A percentile compares a stretch with the other conserved stretches of the same genome.
phyloP scores from a whole-genome alignment of 2,797 vertebrate species.

The Kryptopterus vitreolus region DNA sequence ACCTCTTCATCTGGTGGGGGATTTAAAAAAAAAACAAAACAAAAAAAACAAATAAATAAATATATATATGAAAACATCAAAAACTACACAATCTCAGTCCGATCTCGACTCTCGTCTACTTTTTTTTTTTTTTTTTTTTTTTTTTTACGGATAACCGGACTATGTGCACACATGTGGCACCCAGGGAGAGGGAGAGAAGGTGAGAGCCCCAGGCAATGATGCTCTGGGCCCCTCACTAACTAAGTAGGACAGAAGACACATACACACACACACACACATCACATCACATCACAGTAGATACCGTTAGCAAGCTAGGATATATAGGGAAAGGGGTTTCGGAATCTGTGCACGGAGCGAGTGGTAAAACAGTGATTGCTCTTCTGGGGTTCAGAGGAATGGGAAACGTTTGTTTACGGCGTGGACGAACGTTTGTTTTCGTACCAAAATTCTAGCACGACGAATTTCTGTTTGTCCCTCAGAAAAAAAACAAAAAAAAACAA shows the following conservation, averaged over 20 bases:
- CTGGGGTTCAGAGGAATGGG: slow-evolving; percentile 15
- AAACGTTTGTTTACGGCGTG: slow-evolving; percentile 12
- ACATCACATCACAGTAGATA: slow-evolving; percentile 73
- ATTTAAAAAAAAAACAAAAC: too few species aligned
- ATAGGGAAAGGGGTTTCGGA: slow-evolving; percentile 61
- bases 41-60: too few species aligned
- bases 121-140: too few species aligned
- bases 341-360: slow-evolving; percentile 54
- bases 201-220: slow-evolving; percentile 64
- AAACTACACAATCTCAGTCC: slow-evolving; percentile 58
- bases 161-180: slow-evolving; percentile 50
- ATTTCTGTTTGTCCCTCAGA: slow-evolving; percentile 2
- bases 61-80: neutral
- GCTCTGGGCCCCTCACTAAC: slow-evolving; percentile 70
- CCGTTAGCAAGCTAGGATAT: slow-evolving; percentile 69
- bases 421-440: slow-evolving; percentile 13
- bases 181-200: slow-evolving; percentile 56
- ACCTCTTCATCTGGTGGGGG: slow-evolving; percentile 63
- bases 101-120: slow-evolving; percentile 46
- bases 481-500: too few species aligned
- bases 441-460: slow-evolving; percentile 30
- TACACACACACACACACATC: slow-evolving; percentile 58
- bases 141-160: slow-evolving; percentile 62
- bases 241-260: slow-evolving; percentile 53
- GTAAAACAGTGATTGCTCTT: slow-evolving; percentile 25